Conservation (phyloP, 64 coral and sea anemone species). For the Pocillopora damicornis region DNA sequence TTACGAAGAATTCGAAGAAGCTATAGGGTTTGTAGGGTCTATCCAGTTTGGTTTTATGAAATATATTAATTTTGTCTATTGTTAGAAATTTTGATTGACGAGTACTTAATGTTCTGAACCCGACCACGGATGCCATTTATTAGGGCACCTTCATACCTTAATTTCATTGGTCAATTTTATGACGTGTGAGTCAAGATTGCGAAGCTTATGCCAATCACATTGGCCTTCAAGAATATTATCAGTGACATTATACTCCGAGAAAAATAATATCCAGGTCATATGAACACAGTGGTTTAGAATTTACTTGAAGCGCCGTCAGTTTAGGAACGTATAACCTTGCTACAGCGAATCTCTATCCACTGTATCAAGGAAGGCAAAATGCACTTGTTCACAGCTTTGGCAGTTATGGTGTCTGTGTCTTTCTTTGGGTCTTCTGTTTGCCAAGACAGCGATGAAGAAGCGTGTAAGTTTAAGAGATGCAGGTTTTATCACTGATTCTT, state of each 20-base stretch:
- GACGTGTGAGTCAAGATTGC: not conserved
- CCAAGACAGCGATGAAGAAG: not conserved
- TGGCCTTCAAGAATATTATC: not conserved
- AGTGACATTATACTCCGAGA: no score
- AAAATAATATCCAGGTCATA: no score
- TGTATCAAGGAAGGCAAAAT: not conserved
- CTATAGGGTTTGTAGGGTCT: no score
- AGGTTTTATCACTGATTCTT: not conserved
- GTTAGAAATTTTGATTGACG: no score
- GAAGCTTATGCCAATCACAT: not conserved
- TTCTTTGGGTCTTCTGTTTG: not conserved
- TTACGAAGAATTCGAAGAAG: no score
- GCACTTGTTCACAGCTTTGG: not conserved
- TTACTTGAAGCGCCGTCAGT: not conserved
- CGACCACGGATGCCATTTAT: no score
- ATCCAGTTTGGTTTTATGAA: no score
- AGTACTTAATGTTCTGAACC: no score
- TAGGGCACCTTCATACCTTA: not conserved
- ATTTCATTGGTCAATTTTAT: not conserved
- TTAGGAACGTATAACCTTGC: not conserved
- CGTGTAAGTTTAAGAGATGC: not conserved
- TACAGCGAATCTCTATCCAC: not conserved
- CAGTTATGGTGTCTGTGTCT: not conserved
- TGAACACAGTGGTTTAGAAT: no score
- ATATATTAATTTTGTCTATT: no score